Evolutionary conservation across 2,888 invertebrate genomes (phyloP), one percentile per base, ranked within the genome.

Genomic region (Caenorhabditis zanzibari): DNA sequence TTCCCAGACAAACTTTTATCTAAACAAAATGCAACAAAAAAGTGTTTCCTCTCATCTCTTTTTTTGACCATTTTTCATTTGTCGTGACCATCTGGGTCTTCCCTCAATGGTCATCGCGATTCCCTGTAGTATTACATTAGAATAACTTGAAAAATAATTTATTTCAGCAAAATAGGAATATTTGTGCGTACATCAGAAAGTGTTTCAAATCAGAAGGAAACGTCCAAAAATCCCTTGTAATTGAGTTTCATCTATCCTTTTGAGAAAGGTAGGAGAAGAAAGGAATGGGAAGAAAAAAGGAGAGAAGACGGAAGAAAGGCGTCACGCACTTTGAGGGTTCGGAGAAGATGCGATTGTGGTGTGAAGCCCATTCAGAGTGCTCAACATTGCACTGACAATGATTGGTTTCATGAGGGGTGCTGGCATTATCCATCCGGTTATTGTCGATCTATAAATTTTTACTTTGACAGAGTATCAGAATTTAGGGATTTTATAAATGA

Each of bases 401-500:
- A 58, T 49, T 24, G 75, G 75, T 35, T 76, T 76, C 7, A 76
- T 6, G 19, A 76, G 44, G 5, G 75, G 38, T 16, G 54, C 16
- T 14, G 76, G 76, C 0, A 38, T 0, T 12, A 76, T 26, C 76
- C 76, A 76, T 14, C 38, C 35, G 6, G 49, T 59, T 26, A 76
- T 24, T 4, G n/a, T 52, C 9, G 59, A 52, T 26, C 76, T 76
- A 26, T 14, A 24, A 35, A 1, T 9, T n/a, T 9, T 44, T 44
- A n/a, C 2, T n/a, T 44, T 5, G n/a, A n/a, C n/a, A n/a, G n/a
- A n/a, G n/a, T n/a, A n/a, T n/a, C n/a, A n/a, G n/a, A n/a, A n/a
- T n/a, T n/a, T n/a, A n/a, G n/a, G n/a, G n/a, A n/a, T n/a, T n/a
- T n/a, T n/a, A n/a, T n/a, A n/a, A n/a, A n/a, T n/a, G n/a, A n/a